Conservation (phyloP, 2,797 vertebrate genomes). For the Neosilurus mollespiculum region DNA sequence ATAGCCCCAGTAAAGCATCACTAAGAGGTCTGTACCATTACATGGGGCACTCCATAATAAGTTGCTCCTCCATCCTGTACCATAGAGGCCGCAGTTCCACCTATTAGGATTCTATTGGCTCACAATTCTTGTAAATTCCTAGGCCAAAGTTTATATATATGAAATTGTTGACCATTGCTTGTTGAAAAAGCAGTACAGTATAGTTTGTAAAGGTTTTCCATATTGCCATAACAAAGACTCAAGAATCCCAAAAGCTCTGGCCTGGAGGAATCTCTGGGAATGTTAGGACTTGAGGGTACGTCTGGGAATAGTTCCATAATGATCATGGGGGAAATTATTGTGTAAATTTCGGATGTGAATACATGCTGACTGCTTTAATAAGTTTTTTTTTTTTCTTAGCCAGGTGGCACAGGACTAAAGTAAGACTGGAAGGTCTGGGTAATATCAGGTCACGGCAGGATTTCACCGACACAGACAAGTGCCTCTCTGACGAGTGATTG, state of each 20-base stretch:
- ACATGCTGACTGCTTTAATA: background rate
- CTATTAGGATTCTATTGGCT: background rate
- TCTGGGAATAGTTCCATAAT: background rate
- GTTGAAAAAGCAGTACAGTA: background rate
- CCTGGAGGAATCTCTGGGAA: background rate
- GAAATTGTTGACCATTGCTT: background rate
- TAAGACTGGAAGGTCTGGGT: slow-evolving; percentile 1
- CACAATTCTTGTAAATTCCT: background rate
- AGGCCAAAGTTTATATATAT: background rate
- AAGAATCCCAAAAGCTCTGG: background rate
- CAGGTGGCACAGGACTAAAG: background rate
- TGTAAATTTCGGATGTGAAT: background rate
- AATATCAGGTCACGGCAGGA: slow-evolving; percentile 36
- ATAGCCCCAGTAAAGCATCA: too few relatives aligned
- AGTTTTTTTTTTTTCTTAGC: background rate
- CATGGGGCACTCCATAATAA: too few relatives aligned
- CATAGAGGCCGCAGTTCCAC: background rate
- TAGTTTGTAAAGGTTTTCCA: background rate
- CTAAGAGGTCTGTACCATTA: too few relatives aligned
- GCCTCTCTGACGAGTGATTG: slow-evolving; percentile 28
- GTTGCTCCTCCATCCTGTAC: background rate
- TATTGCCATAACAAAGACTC: background rate
- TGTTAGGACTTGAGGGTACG: background rate
- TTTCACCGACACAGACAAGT: slow-evolving; percentile 34
- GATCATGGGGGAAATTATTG: background rate